Conservation (phyloP, 2,797 vertebrate species). For the Xenops minutus region DNA sequence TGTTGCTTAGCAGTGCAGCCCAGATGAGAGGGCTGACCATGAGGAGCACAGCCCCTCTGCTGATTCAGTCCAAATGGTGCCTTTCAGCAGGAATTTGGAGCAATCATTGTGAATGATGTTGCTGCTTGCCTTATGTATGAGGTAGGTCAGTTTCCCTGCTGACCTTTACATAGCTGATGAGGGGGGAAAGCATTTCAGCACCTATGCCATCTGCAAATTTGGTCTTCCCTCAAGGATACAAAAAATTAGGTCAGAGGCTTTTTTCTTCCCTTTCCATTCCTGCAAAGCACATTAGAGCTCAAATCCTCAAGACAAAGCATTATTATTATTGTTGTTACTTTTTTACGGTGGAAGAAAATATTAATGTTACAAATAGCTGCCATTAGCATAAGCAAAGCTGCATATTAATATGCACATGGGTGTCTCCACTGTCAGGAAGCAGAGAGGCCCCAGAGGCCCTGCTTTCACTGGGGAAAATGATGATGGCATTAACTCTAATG, state of each 20-base stretch:
- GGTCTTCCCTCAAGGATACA: slow-evolving; percentile 11
- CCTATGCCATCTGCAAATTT: slow-evolving; percentile 14
- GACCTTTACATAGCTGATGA: not conserved
- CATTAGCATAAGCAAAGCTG: slow-evolving; percentile 70
- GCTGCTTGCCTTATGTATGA: not conserved
- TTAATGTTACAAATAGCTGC: slow-evolving; percentile 77
- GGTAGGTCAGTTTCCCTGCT: not conserved
- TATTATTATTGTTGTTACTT: slow-evolving; percentile 67
- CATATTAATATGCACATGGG: slow-evolving; percentile 74
- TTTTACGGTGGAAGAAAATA: slow-evolving; percentile 76
- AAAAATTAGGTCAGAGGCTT: slow-evolving; percentile 67
- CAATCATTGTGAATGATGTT: not conserved
- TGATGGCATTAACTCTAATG: slow-evolving; percentile 65
- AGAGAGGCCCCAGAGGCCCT: slow-evolving; percentile 71
- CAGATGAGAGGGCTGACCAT: not conserved
- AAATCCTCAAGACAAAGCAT: slow-evolving; percentile 77
- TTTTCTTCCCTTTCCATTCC: slow-evolving; percentile 28
- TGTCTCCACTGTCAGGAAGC: slow-evolving; percentile 69
- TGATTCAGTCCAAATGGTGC: not conserved
- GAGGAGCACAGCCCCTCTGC: not conserved
- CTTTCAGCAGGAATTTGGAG: not conserved
- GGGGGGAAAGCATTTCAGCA: not conserved
- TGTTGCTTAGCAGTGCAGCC: not conserved
- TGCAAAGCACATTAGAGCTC: slow-evolving; percentile 70
- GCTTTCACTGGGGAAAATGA: slow-evolving; percentile 73